These are phyloP conservation scores for Caenorhabditis sulstoni DNA, from an alignment of 2,888 invertebrate genomes.

Conservation along the genomic window DNA sequence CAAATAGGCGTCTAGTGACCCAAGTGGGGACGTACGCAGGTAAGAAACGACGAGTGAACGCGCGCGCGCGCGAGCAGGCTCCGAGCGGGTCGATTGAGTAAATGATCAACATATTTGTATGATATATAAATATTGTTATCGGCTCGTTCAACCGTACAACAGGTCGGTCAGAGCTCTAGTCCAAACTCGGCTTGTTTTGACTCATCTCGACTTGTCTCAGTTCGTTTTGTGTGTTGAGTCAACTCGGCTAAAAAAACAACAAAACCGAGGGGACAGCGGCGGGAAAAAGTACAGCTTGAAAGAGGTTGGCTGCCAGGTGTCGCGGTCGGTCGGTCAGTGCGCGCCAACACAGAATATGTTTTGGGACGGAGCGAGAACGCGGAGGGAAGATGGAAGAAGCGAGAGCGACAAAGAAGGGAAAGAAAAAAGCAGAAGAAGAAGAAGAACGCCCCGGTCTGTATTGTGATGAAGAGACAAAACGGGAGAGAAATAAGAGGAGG, in stretches of 20 bases:
- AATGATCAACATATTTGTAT: conserved; percentile 52
- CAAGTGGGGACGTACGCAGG: conserved; percentile 19
- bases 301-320: conserved; percentile 15
- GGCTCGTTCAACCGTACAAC: conserved; percentile 48
- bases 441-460: conserved; percentile 42
- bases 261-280: neutral
- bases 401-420: neutral
- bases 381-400: neutral
- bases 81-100: conserved; percentile 28
- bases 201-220: conserved; percentile 4
- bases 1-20: conserved; percentile 47
- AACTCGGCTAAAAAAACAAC: neutral
- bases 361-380: conserved; percentile 16
- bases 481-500: conserved; percentile 14
- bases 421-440: neutral
- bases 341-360: conserved; percentile 25
- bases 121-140: conserved; percentile 58
- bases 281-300: neutral
- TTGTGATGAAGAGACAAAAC: conserved; percentile 56
- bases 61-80: conserved; percentile 32
- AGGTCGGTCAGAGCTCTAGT: conserved; percentile 19
- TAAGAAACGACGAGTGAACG: conserved; percentile 31
- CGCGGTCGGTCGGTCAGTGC: conserved; percentile 21
- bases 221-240: too few relatives aligned
- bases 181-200: conserved; percentile 37